Conservation (phyloP, 2,888 invertebrate genomes). For the Biston stratarius region DNA sequence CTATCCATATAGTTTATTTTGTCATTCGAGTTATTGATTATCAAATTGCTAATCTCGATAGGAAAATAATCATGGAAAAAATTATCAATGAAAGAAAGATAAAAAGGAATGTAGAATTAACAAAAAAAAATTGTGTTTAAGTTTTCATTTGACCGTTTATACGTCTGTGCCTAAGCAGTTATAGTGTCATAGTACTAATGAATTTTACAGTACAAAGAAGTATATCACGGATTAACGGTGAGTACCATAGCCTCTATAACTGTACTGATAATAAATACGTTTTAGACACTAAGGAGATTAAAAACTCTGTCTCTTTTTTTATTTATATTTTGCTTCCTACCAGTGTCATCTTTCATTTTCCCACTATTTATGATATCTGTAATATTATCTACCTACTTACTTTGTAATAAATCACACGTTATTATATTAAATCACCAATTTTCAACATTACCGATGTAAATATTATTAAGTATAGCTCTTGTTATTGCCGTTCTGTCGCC, state of each 20-base stretch:
- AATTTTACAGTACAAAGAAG: conserved; percentile 3
- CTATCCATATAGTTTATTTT: not conserved
- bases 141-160: conserved; percentile 13
- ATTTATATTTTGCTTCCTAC: not conserved
- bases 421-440: not conserved
- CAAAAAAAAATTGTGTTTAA: conserved; percentile 4
- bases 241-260: not conserved
- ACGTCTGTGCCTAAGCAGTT: not conserved
- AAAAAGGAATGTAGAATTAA: conserved; percentile 8
- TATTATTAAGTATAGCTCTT: not conserved
- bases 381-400: not conserved
- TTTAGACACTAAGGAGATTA: too few species aligned
- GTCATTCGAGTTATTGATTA: conserved; percentile 6
- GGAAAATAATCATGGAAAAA: conserved; percentile 14
- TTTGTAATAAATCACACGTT: not conserved
- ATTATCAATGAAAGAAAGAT: conserved; percentile 17
- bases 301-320: too few species aligned
- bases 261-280: not conserved
- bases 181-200: not conserved
- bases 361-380: not conserved
- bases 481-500: not conserved
- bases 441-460: not conserved
- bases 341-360: not conserved
- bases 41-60: conserved; percentile 19
- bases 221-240: not conserved